Evolutionary conservation across 2,113 vertebrate species (phyloP), one percentile per base, ranked within the genome.

Genomic region (Excalfactoria chinensis): DNA sequence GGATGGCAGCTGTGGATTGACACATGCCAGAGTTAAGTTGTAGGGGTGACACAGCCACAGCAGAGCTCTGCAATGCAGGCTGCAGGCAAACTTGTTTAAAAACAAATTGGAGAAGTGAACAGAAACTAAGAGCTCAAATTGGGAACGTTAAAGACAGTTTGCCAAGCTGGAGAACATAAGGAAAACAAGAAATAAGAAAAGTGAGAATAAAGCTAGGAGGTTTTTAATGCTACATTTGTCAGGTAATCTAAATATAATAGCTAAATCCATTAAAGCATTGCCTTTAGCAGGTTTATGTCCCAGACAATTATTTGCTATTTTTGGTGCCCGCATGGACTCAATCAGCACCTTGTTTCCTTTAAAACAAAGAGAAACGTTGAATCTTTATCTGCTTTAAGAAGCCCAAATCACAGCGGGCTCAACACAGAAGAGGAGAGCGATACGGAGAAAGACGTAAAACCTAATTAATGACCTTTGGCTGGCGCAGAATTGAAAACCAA

Each of bases 401-500:
- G 25, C 26, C 32, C 41, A 80, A 66, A 87, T 58, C 68, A 74
- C 1, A 2, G 63, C 40, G 21, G 40, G 43, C 74, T 92, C 58
- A 84, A 49, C 2, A 2, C 4, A 58, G 72, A 76, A 81, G 81
- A 85, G 56, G 32, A 59, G 26, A 73, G 11, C 0, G 1, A 82
- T 40, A 77, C n/a, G 0, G 58, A 46, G 56, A 81, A 69, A 25
- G 63, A 63, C n/a, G 60, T 28, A 85, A 93, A 91, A 86, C 49
- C 83, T 93, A 91, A 93, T 93, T 96, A 95, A 91, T 90, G 73
- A 81, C 46, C 75, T 88, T 53, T 68, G 74, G 67, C 87, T 85
- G 49, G 35, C 0, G 0, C 79, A 32, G 55, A 63, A 43, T 25
- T 69, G 70, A 86, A 89, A 88, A 81, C 76, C 90, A 86, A 87